Base-by-base conservation (phyloP, 2,797 vertebrate genomes). In the Martes flavigula region DNA sequence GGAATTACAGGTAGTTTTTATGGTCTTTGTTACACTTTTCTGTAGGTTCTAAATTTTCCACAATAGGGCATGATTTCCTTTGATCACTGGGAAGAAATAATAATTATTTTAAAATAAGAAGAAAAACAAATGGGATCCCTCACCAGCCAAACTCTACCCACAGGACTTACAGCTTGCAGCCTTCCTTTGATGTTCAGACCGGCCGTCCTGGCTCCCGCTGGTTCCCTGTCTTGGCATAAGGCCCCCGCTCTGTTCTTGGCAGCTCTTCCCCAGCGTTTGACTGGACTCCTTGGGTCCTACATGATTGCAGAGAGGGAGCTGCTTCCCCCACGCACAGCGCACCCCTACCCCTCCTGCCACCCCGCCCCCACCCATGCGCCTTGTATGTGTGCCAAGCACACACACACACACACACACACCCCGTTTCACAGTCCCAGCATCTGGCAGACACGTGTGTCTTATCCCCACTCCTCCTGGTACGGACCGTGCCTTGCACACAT, bases 401-500 rank as follows among this genome's bases (percentile, higher is more conserved):
- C 38, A 38, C 38, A 38, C 38, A 38, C 38, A 38, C 38, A 38
- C 38, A 38, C 38, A 38, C 38, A 38, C 38, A 38, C 68, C 58
- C 7, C 15, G 48, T 91, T 91, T 96, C 87, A 27, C 66, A 10
- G 87, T 14, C 70, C 79, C 58, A n/a, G 95, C 97, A 97, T 97
- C 97, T 96, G 97, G 94, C 43, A 51, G 60, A 54, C 97, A 96
- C 20, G 48, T 97, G 97, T 91, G 68, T 86, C 90, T 92, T 82
- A 87, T 96, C 84, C 96, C 72, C 58, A 51, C 81, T 56, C 35
- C 92, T 90, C 94, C 90, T 8, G 3, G 90, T 10, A 0, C 30
- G 7, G 95, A 97, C 94, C 35, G 27, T 96, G 97, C 96, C 94
- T 96, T 92, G 81, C 90, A 97, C 96, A 96, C 92, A 97, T 96